A percentile compares a stretch with the other conserved stretches of the same genome.
phyloP scores from a whole-genome alignment of 1,140 invertebrate species.

The Zaprionus camerounensis region DNA sequence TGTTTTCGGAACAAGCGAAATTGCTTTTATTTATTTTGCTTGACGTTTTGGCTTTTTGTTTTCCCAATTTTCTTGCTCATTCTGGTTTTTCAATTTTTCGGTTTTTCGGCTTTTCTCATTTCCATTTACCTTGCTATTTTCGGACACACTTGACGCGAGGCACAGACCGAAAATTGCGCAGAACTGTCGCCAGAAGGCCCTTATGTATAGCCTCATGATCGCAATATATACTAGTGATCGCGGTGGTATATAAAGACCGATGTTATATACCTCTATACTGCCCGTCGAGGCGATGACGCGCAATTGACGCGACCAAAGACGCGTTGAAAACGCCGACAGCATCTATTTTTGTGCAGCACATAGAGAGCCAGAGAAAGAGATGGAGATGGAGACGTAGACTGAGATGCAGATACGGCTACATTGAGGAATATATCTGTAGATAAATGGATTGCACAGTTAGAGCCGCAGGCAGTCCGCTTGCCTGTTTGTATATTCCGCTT shows the following conservation, averaged over 20 bases:
- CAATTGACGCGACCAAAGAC: constrained; percentile 78
- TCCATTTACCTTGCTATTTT: constrained; percentile 79
- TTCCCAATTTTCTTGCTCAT: constrained; percentile 40
- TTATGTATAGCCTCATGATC: constrained; percentile 52
- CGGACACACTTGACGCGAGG: constrained; percentile 74
- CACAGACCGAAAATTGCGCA: constrained; percentile 73
- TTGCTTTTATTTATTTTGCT: constrained; percentile 74
- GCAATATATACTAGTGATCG: constrained; percentile 33
- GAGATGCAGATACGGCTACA: constrained; percentile 38
- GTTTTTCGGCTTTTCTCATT: constrained; percentile 54
- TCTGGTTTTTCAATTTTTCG: constrained; percentile 48
- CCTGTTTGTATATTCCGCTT: constrained; percentile 67
- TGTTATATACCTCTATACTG: constrained; percentile 49
- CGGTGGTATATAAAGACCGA: constrained; percentile 61
- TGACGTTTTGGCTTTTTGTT: constrained; percentile 56
- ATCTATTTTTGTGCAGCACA: constrained; percentile 70
- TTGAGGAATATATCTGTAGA: constrained; percentile 30
- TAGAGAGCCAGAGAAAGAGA: constrained; percentile 44
- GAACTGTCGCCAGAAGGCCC: constrained; percentile 75
- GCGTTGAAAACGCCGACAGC: constrained; percentile 66
- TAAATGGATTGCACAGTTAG: constrained; percentile 31
- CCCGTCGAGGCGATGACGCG: constrained; percentile 68
- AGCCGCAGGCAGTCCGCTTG: constrained; percentile 24
- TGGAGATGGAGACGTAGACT: constrained; percentile 1
- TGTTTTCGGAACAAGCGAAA: constrained; percentile 39